phyloP scores from a whole-genome alignment of 2,113 vertebrate genomes.

The Bos taurus region ARS-UCD2.0 NC_037340.1:27611001-27611500 shows the following conservation, averaged over 20 bases:
- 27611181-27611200: background rate
- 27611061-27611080: background rate
- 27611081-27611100: background rate
- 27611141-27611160: background rate
- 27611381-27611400: slow-evolving; percentile 1
- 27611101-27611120: background rate
- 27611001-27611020: background rate
- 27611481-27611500: background rate
- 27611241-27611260: background rate
- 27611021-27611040: background rate
- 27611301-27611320: background rate
- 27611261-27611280: background rate
- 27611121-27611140: background rate
- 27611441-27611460: background rate
- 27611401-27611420: background rate
- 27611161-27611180: background rate
- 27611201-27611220: slow-evolving; percentile 31
- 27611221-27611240: background rate
- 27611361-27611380: background rate
- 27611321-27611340: background rate
- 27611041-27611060: background rate
- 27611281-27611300: background rate
- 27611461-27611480: background rate
- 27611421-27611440: background rate
- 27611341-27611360: background rate